phyloP scores from a whole-genome alignment of 2,888 invertebrate species.

The Mythimna vitellina region DNA sequence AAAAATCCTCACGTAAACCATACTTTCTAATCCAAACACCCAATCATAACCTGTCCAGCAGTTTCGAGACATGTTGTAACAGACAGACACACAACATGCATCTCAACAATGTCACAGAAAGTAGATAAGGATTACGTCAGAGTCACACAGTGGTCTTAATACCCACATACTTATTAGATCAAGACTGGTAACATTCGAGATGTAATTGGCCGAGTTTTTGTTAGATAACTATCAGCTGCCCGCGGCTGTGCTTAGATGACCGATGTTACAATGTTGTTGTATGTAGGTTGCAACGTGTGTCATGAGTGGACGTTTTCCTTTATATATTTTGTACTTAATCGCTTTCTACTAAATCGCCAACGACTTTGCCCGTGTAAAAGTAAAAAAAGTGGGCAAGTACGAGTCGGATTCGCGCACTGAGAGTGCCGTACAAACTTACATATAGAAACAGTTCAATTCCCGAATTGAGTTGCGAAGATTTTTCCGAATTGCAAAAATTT shows the following conservation, averaged over 20 bases:
- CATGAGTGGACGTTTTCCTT: not conserved
- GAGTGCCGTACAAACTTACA: no score
- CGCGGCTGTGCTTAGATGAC: slow-evolving; percentile 20
- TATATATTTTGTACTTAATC: not conserved
- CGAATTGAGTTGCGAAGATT: no score
- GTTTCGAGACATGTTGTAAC: slow-evolving; percentile 26
- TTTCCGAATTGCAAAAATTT: no score
- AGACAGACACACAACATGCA: slow-evolving; percentile 37
- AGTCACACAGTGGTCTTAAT: slow-evolving; percentile 39
- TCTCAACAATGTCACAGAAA: slow-evolving; percentile 58
- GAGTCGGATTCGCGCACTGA: no score
- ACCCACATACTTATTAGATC: slow-evolving; percentile 64
- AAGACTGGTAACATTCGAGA: slow-evolving; percentile 56
- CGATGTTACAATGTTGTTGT: slow-evolving; percentile 1
- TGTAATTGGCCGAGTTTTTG: slow-evolving; percentile 49
- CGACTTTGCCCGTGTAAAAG: no score
- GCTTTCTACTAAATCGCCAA: no score
- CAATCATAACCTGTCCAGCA: slow-evolving; percentile 20
- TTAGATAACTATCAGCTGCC: slow-evolving; percentile 48
- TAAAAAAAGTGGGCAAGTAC: no score
- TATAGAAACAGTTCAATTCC: no score
- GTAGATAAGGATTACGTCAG: slow-evolving; percentile 31
- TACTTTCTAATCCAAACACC: slow-evolving; percentile 26
- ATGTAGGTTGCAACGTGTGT: not conserved
- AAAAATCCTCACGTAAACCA: slow-evolving; percentile 11